Percentiles rank a stretch among this genome's conserved stretches.
These are phyloP conservation scores for Bathynomus jamesi DNA, from an alignment of 1,140 invertebrate species.

Conservation along the genomic window DNA sequence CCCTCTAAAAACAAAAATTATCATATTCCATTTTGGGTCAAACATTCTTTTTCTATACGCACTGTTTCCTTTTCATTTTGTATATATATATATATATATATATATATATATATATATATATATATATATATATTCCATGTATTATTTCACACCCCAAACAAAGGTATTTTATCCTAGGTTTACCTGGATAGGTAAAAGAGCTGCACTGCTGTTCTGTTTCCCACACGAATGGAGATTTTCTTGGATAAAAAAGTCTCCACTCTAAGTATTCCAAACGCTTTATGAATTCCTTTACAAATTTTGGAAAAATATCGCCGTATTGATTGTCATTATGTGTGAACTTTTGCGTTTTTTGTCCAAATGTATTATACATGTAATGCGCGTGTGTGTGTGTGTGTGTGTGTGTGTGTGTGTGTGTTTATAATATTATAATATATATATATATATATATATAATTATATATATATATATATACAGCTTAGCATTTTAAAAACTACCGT, in stretches of 20 bases:
- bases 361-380: not conserved
- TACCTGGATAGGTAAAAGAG: not conserved
- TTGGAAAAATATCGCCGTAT: not conserved
- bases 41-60: too few species aligned
- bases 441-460: not conserved
- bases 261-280: not conserved
- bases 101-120: not conserved
- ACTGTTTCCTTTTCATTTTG: not conserved
- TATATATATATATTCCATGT: not conserved
- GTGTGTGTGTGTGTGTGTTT: not conserved
- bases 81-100: not conserved
- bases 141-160: not conserved
- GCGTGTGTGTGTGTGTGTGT: not conserved
- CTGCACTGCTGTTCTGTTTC: not conserved
- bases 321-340: conserved; percentile 1
- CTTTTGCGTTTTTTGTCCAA: not conserved
- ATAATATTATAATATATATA: not conserved
- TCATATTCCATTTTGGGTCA: not conserved
- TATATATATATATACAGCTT: not conserved
- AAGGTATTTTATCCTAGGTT: not conserved
- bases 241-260: not conserved
- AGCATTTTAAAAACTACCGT: not conserved
- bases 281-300: not conserved
- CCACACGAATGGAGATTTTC: not conserved
- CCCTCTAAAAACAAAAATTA: not conserved